These are phyloP conservation scores for Drosophila dives DNA, from an alignment of 2,888 invertebrate genomes.

Conservation along the genomic window DNA sequence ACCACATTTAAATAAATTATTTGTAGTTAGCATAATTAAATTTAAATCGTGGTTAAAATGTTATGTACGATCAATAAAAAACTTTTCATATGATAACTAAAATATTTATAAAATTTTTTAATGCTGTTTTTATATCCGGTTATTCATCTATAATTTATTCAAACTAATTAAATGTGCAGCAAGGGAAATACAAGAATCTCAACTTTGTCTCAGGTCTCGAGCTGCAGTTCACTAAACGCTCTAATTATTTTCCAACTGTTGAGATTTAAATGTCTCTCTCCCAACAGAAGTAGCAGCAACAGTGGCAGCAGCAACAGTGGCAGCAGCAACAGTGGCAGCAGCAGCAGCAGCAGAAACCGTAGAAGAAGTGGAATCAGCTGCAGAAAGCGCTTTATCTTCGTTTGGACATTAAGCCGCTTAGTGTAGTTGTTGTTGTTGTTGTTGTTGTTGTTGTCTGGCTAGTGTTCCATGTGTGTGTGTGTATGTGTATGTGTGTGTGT, in stretches of 20 bases:
- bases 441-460: slow-evolving; percentile 33
- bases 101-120: background rate
- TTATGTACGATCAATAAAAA: background rate
- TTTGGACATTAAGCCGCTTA: slow-evolving; percentile 79
- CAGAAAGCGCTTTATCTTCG: slow-evolving; percentile 77
- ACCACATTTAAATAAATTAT: no score
- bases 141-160: background rate
- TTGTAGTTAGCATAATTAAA: background rate
- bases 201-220: background rate
- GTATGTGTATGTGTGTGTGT: slow-evolving; percentile 1
- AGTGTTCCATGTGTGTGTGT: slow-evolving; percentile 4
- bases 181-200: background rate
- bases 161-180: background rate
- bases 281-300: slow-evolving; percentile 31
- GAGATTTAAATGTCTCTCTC: slow-evolving; percentile 72
- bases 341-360: slow-evolving; percentile 9
- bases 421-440: slow-evolving; percentile 60
- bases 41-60: no score
- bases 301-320: slow-evolving; percentile 18
- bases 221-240: slow-evolving; percentile 67
- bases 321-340: slow-evolving; percentile 1
- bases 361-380: slow-evolving; percentile 17
- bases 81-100: background rate
- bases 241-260: slow-evolving; percentile 79
- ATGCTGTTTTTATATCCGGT: background rate